Base-by-base conservation (phyloP, 2,113 vertebrate genomes). In the Pollimyrus isidori region DNA sequence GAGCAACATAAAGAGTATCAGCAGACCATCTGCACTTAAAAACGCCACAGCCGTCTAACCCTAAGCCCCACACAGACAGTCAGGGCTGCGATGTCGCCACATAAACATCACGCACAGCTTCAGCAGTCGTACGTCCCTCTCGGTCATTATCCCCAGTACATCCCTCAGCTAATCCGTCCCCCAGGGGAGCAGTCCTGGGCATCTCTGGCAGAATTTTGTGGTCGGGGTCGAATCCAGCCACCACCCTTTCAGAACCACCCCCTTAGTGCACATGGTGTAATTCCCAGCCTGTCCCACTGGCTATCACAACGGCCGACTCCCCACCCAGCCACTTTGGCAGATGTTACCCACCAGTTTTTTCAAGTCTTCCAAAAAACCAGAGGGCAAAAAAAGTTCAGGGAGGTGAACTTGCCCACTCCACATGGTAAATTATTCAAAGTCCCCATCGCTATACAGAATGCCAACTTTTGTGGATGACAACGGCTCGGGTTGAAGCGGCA, bases 351-450 rank as follows among this genome's bases (percentile, higher is more conserved):
- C 9, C 82, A 10, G 19, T 48, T 84, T 48, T 35, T 84, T 45
- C 39, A 45, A 10, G 3, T 45, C 39, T 45, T 83, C 80, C 80
- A 17, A 83, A 83, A 35, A 39, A 39, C 4, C 13, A 35, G 69
- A 17, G 69, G 65, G 9, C 3, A 11, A 35, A 35, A 35, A 35
- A 35, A 35, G 35, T 35, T 35, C 35, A 35, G 35, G 35, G 30
- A 48, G 15, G 21, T 48, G 42, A 35, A 50, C 17, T 15, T 50
- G 48, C 58, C 76, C 42, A 49, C 35, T 50, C 1, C 85, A 76
- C 50, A 19, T 83, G 23, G 62, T 69, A 42, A 88, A 86, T 88
- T 89, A 89, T 89, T 88, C 42, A 62, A 39, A 42, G 21, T 50
- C 87, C 39, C 80, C 52, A 82, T 53, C 3, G 30, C 39, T 19